phyloP scores from a whole-genome alignment of 1,140 invertebrate species.

The Idris sp. region DNA sequence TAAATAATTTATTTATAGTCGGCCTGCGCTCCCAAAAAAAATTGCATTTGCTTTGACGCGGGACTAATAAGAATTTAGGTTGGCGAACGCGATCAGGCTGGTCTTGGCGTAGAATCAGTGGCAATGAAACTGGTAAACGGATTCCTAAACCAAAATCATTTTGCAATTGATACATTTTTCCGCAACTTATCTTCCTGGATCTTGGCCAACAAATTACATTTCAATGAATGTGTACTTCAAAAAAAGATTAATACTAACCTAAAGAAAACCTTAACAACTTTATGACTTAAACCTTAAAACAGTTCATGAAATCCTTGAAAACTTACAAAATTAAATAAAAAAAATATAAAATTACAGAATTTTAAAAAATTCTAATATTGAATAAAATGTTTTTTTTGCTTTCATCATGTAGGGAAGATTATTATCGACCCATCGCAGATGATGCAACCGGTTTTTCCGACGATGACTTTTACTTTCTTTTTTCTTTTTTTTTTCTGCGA shows the following conservation, averaged over 20 bases:
- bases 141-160: constrained; percentile 25
- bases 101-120: constrained; percentile 36
- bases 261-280: background rate
- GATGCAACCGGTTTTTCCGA: constrained; percentile 47
- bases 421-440: no score
- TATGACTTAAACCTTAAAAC: constrained; percentile 48
- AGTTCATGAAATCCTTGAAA: no score
- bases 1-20: constrained; percentile 66
- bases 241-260: no score
- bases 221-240: constrained; percentile 32
- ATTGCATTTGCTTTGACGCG: constrained; percentile 64
- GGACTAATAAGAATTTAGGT: constrained; percentile 62
- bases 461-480: constrained; percentile 55
- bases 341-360: no score
- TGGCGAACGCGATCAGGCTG: constrained; percentile 20
- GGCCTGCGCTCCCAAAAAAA: constrained; percentile 41
- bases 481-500: no score
- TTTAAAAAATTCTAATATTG: no score
- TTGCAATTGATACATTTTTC: constrained; percentile 50
- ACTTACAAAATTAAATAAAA: no score
- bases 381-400: no score
- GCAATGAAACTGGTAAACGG: constrained; percentile 45
- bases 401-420: no score
- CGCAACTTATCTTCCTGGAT: constrained; percentile 39
- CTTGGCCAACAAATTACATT: constrained; percentile 36